phyloP scores from a whole-genome alignment of 2,113 vertebrate species.

The Ibidorhyncha struthersii region DNA sequence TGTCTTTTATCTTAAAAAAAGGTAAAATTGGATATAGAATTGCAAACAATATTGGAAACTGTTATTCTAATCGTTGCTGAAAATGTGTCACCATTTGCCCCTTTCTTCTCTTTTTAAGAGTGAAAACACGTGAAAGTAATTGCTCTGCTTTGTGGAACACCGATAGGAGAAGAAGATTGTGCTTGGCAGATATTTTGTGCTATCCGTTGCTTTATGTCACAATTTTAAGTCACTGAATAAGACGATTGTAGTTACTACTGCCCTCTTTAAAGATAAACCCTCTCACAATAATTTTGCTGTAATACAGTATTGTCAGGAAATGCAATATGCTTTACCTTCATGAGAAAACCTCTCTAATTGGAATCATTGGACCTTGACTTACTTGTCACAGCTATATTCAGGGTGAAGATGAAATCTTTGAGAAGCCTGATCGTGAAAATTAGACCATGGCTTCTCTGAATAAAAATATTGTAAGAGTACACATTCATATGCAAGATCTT shows the following conservation, averaged over 20 bases:
- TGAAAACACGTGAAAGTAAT: not conserved
- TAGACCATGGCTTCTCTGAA: constrained; percentile 41
- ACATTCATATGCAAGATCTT: not conserved
- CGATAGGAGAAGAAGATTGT: not conserved
- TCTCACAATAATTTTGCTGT: constrained; percentile 51
- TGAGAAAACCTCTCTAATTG: constrained; percentile 77
- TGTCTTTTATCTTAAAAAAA: not conserved
- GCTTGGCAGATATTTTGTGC: constrained; percentile 27
- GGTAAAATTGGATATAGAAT: not conserved
- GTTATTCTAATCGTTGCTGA: not conserved
- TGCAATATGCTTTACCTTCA: constrained; percentile 56
- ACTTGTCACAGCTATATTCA: constrained; percentile 67
- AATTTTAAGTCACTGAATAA: constrained; percentile 58
- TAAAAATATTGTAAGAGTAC: constrained; percentile 9
- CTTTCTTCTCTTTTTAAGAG: not conserved
- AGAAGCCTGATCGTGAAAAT: constrained; percentile 59
- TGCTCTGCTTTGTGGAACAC: not conserved
- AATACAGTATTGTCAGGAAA: constrained; percentile 72
- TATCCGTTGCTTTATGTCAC: constrained; percentile 47
- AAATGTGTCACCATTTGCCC: not conserved
- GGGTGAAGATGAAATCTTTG: constrained; percentile 66
- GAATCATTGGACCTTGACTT: constrained; percentile 74
- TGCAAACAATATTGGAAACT: not conserved
- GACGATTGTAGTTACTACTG: constrained; percentile 51
- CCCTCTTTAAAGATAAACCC: constrained; percentile 63